Evolutionary conservation across 2,113 vertebrate genomes (phyloP).

Genomic region (Nettapus auritus): DNA sequence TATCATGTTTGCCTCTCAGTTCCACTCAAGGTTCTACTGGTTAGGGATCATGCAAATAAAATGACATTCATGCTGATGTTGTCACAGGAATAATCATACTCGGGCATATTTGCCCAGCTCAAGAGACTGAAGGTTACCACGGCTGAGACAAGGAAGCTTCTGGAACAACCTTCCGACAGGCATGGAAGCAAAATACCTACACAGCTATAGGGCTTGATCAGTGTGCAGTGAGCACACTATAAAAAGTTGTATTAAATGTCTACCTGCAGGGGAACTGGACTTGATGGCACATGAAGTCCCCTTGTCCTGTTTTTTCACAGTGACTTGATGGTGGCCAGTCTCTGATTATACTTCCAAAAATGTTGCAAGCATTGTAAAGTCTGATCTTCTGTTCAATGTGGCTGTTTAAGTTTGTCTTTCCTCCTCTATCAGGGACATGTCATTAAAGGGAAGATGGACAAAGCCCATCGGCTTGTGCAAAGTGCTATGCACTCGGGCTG

Average conservation of each 20-base stretch:
- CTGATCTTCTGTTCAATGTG: background rate
- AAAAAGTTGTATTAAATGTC: background rate
- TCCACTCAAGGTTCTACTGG: background rate
- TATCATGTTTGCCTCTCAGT: background rate
- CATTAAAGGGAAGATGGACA: background rate
- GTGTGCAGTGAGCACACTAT: background rate
- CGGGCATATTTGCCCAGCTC: accelerated
- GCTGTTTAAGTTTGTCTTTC: background rate
- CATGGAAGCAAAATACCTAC: background rate
- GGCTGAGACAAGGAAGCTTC: background rate
- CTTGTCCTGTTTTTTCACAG: background rate
- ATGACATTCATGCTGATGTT: background rate
- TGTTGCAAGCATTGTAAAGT: background rate
- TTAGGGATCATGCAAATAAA: background rate
- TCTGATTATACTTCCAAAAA: background rate
- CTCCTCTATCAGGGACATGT: background rate
- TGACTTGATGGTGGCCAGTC: background rate
- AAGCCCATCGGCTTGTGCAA: accelerated
- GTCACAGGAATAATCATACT: background rate
- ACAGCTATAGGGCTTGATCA: background rate
- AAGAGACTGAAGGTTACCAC: background rate
- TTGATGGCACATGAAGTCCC: background rate
- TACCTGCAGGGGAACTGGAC: background rate
- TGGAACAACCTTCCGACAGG: background rate
- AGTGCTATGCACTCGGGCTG: background rate